phyloP scores from a whole-genome alignment of 2,888 invertebrate genomes.

The Linhomoeus sp. region DNA sequence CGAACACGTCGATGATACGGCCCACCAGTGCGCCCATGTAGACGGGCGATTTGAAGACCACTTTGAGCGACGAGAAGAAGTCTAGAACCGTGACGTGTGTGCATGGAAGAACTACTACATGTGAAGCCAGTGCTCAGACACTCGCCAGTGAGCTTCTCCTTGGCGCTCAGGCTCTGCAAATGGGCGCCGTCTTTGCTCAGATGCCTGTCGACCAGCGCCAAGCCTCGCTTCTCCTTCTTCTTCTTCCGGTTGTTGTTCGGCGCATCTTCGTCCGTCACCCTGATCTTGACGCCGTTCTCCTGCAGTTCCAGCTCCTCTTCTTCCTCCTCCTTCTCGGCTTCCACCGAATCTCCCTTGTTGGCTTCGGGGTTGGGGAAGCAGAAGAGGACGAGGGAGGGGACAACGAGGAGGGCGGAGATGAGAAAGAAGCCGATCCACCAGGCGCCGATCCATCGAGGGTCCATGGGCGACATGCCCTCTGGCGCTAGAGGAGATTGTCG shows the following conservation, averaged over 20 bases:
- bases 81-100: constrained; percentile 7
- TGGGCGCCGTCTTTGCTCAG: too few relatives aligned
- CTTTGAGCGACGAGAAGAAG: constrained; percentile 14
- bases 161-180: too few relatives aligned
- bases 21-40: constrained; percentile 18
- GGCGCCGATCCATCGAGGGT: constrained; percentile 34
- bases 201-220: constrained; percentile 19
- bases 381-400: constrained; percentile 26
- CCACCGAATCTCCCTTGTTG: neutral
- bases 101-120: too few relatives aligned
- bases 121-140: neutral
- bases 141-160: too few relatives aligned
- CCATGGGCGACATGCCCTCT: constrained; percentile 23
- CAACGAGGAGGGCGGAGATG: constrained; percentile 17
- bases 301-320: neutral
- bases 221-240: constrained; percentile 6
- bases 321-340: neutral
- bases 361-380: constrained; percentile 22
- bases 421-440: constrained; percentile 33
- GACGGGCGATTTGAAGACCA: constrained; percentile 15
- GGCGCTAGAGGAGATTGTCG: constrained; percentile 16
- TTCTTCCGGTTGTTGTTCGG: neutral
- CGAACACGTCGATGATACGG: constrained; percentile 24
- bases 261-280: neutral
- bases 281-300: neutral